Percentiles rank a stretch among this genome's conserved stretches.
Evolutionary conservation across 1,140 invertebrate genomes (phyloP).

Genomic region (Caerostris extrusa): DNA sequence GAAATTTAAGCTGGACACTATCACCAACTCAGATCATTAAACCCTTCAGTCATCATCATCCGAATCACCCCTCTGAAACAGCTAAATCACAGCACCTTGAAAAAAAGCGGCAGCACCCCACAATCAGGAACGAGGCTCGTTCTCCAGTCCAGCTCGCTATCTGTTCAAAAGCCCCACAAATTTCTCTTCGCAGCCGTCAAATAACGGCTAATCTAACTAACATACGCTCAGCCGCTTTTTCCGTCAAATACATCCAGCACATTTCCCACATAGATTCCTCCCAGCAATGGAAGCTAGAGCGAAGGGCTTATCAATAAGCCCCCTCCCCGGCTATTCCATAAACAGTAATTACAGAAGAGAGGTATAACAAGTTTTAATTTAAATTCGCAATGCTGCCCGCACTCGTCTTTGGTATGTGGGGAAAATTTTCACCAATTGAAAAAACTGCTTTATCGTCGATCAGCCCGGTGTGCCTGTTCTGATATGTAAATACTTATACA

Average conservation of each 20-base stretch:
- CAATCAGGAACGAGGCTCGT: neutral
- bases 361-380: constrained; percentile 74
- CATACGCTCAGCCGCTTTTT: constrained; percentile 10
- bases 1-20: too few relatives aligned
- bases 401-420: constrained; percentile 29
- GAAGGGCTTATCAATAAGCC: constrained; percentile 65
- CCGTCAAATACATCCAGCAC: constrained; percentile 53
- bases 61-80: neutral
- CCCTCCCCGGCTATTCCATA: constrained; percentile 27
- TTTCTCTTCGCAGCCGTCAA: constrained; percentile 5
- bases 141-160: neutral
- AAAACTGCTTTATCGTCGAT: constrained; percentile 69
- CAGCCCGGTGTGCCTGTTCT: neutral
- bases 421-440: constrained; percentile 52
- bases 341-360: constrained; percentile 58
- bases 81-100: neutral
- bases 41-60: neutral
- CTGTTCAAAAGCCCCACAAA: constrained; percentile 9
- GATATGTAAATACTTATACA: constrained; percentile 31
- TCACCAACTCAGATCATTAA: neutral
- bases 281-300: neutral
- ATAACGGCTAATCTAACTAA: constrained; percentile 21
- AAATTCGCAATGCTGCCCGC: constrained; percentile 20
- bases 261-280: constrained; percentile 18
- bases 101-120: neutral